Conservation (phyloP, 2,888 invertebrate species). For the Eueremaeus valkanovi region DNA sequence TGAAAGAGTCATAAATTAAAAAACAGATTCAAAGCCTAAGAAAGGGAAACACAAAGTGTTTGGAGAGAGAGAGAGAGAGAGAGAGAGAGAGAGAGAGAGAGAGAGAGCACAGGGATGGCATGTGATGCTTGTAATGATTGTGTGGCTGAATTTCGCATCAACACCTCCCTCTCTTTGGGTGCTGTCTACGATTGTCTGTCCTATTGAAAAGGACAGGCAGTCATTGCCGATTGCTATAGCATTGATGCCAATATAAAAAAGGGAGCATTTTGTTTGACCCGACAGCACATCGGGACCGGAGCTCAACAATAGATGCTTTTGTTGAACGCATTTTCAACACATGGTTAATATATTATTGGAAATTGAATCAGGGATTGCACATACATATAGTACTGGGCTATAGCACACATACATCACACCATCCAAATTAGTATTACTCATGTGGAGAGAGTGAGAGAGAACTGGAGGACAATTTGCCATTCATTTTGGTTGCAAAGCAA, state of each 20-base stretch:
- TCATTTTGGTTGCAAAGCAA: not conserved
- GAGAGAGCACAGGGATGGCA: no score
- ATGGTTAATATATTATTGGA: constrained; percentile 35
- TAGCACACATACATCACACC: not conserved
- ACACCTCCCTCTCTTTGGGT: not conserved
- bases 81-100: not conserved
- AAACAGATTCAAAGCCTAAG: not conserved
- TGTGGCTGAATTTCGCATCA: constrained; percentile 23
- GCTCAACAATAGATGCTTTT: constrained; percentile 7
- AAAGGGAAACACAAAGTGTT: not conserved
- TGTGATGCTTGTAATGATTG: constrained; percentile 11
- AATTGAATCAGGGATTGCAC: constrained; percentile 31
- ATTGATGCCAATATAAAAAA: constrained; percentile 26
- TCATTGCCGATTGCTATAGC: no score
- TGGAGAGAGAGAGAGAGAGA: not conserved
- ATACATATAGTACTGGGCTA: no score
- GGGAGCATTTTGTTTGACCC: constrained; percentile 36
- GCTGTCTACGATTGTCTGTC: constrained; percentile 25
- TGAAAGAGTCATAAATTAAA: constrained; percentile 5
- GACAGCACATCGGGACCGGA: constrained; percentile 30
- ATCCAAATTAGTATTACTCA: constrained; percentile 35
- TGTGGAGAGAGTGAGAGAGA: not conserved
- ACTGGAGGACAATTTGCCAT: not conserved
- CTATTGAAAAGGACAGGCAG: constrained; percentile 1
- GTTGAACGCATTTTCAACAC: constrained; percentile 31